Percentiles rank a stretch among this genome's conserved stretches.
Conservation (phyloP, 1,140 invertebrate species). For the Drosophila albomicans region DNA sequence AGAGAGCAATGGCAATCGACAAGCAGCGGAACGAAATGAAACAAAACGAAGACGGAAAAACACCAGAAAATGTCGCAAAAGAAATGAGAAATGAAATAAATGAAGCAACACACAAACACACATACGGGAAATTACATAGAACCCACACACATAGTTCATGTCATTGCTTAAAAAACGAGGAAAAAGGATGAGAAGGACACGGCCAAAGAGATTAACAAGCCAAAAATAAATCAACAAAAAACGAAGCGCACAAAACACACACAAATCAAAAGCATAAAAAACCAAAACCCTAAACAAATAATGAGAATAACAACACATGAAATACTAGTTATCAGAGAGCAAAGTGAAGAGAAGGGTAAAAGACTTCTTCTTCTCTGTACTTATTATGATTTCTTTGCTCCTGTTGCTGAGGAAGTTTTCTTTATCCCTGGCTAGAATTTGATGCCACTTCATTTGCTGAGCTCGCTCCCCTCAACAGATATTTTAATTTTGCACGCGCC, state of each 20-base stretch:
- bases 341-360: background rate
- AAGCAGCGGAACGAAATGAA: conserved; percentile 26
- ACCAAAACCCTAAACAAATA: conserved; percentile 1
- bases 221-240: conserved; percentile 51
- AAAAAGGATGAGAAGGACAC: conserved; percentile 33
- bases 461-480: conserved; percentile 19
- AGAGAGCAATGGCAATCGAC: conserved; percentile 15
- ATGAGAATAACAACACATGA: background rate
- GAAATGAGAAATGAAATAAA: conserved; percentile 58
- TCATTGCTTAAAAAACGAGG: conserved; percentile 18
- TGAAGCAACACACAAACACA: conserved; percentile 44
- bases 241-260: conserved; percentile 19
- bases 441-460: conserved; percentile 52
- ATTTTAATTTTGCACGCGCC: conserved; percentile 70
- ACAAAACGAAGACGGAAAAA: conserved; percentile 23
- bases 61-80: conserved; percentile 41
- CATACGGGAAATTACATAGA: conserved; percentile 51
- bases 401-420: conserved; percentile 4
- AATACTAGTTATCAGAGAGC: background rate
- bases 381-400: background rate
- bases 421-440: conserved; percentile 18
- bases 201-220: conserved; percentile 46
- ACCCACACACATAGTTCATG: conserved; percentile 17
- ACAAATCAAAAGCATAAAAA: conserved; percentile 25
- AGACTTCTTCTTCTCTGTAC: too few relatives aligned